Base-by-base conservation (phyloP, 2,797 vertebrate genomes). In the Muraenolepis orangiensis region DNA sequence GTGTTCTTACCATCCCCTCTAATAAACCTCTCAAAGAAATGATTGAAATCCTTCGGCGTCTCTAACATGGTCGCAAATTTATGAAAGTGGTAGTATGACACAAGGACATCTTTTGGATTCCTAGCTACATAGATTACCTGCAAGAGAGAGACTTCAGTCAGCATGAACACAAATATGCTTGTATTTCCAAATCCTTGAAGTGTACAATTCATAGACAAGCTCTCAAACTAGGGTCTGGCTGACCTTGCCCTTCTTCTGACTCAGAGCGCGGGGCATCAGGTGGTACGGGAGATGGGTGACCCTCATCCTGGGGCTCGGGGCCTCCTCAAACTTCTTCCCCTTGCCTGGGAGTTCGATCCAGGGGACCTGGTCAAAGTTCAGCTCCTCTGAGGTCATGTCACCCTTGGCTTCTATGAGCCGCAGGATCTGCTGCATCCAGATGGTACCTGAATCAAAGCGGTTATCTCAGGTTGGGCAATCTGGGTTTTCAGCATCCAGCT, bases 351-450 rank as follows among this genome's bases (percentile, higher is more conserved):
- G 0, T 79, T 92, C 90, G 0, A 93, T 84, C 91, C 91, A 93
- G 34, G 88, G 89, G 14, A 91, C 28, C 29, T 73, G 57, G 0
- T 82, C 77, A 4, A 0, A 66, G 66, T 74, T 66, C 38, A 26
- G 20, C 46, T 76, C 32, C 18, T 70, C 42, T 23, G 51, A 51
- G 64, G 77, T 72, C 66, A 82, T 18, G 12, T 91, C 85, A 5
- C 90, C 90, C 71, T 90, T 86, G 0, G 81, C 79, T 74, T 90
- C 80, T 0, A 91, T 82, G 32, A 91, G 79, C 73, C 82, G 75
- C 26, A 93, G 72, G 61, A 93, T 92, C 81, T 93, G 91, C 81
- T 91, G 91, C 87, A 92, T 84, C 90, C 91, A 93, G 75, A 90
- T 88, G 3, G 91, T 92, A 1, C 92, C 91, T 93, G 84, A 66